Conservation (phyloP, 1,140 invertebrate species). For the Drosophila pseudoobscura region DNA sequence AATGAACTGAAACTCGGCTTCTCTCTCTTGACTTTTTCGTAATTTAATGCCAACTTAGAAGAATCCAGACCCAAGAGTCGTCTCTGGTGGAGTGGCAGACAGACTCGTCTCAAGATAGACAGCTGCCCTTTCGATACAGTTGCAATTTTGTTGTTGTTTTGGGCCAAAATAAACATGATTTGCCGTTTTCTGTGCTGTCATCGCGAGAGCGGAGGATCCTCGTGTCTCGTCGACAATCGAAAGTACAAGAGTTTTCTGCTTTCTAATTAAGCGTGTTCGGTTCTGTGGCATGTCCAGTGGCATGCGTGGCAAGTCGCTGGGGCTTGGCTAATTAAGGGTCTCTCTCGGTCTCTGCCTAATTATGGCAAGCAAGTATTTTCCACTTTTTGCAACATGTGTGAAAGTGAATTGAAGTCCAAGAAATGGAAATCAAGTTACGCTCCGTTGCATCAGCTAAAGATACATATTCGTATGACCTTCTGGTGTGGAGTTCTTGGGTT, state of each 20-base stretch:
- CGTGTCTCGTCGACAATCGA: constrained; percentile 7
- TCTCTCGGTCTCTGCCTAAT: constrained; percentile 33
- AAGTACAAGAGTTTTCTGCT: constrained; percentile 47
- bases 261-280: constrained; percentile 35
- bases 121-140: constrained; percentile 71
- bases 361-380: constrained; percentile 49
- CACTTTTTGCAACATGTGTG: constrained; percentile 33
- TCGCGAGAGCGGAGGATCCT: constrained; percentile 50
- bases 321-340: constrained; percentile 48
- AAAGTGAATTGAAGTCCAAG: constrained; percentile 36
- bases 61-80: constrained; percentile 34
- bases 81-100: constrained; percentile 4
- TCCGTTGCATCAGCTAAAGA: constrained; percentile 32
- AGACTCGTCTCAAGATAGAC: constrained; percentile 25
- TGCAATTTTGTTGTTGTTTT: constrained; percentile 33
- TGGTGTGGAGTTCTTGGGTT: constrained; percentile 45
- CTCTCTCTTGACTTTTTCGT: constrained; percentile 15
- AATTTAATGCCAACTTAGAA: constrained; percentile 77
- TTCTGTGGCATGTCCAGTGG: background rate
- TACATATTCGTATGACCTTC: constrained; percentile 55
- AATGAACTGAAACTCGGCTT: constrained; percentile 53
- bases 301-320: constrained; percentile 24
- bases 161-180: constrained; percentile 64
- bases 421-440: constrained; percentile 36
- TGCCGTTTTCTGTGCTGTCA: constrained; percentile 74